Conservation (phyloP, 2,888 invertebrate species). For the Morpho helenor region DNA sequence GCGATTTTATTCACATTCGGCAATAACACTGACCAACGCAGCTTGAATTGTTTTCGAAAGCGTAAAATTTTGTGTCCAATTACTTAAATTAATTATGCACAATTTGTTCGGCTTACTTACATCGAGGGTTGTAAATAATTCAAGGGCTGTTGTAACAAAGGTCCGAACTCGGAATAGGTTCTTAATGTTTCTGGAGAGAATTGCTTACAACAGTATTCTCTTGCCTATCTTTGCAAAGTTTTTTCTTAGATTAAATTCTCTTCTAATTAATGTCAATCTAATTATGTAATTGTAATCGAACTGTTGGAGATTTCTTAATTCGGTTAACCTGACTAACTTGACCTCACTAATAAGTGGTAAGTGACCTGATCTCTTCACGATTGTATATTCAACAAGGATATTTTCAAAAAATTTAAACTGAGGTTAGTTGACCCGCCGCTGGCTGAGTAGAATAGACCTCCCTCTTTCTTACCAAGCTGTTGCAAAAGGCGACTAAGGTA, state of each 20-base stretch:
- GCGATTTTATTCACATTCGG: conserved; percentile 19
- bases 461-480: too few relatives aligned
- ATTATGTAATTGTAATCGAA: too few relatives aligned
- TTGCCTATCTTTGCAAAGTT: conserved; percentile 2
- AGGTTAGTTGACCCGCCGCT: too few relatives aligned
- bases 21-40: conserved; percentile 14
- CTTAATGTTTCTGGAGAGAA: conserved; percentile 59
- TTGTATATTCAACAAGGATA: too few relatives aligned
- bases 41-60: conserved; percentile 8
- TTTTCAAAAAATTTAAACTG: too few relatives aligned
- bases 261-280: too few relatives aligned
- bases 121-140: conserved; percentile 69
- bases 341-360: too few relatives aligned
- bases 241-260: neutral
- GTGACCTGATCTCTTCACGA: too few relatives aligned
- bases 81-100: conserved; percentile 60
- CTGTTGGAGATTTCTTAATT: too few relatives aligned
- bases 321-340: too few relatives aligned
- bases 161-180: conserved; percentile 48
- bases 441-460: too few relatives aligned
- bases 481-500: too few relatives aligned
- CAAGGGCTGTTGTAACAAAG: conserved; percentile 71
- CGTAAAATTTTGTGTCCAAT: conserved; percentile 12
- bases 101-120: conserved; percentile 67
- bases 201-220: conserved; percentile 49